Conservation (phyloP, 2,888 invertebrate species). For the Hypsopygia costalis region DNA sequence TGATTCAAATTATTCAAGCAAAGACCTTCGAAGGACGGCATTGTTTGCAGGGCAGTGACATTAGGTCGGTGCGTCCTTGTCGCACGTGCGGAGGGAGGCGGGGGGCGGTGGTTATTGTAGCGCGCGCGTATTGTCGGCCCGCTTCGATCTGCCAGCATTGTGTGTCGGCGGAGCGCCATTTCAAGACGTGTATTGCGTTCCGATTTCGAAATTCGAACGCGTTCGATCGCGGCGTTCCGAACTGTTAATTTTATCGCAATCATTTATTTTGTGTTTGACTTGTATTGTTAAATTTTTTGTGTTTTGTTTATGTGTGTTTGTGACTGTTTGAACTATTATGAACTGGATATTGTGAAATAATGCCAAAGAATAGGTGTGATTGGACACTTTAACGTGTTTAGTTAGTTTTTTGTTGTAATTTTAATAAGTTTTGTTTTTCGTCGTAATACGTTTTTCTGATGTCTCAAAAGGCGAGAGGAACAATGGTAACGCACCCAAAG, state of each 20-base stretch:
- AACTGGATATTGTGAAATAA: conserved; percentile 45
- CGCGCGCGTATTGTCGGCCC: conserved; percentile 77
- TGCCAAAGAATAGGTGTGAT: conserved; percentile 71
- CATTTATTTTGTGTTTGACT: conserved; percentile 44
- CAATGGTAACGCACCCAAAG: conserved; percentile 71
- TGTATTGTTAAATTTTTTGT: conserved; percentile 44
- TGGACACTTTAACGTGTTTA: conserved; percentile 56
- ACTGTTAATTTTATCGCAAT: conserved; percentile 44
- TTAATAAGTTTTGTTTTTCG: conserved; percentile 37
- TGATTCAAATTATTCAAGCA: conserved; percentile 39
- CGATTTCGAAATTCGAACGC: conserved; percentile 37
- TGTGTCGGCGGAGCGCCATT: conserved; percentile 61
- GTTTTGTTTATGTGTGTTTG: conserved; percentile 41
- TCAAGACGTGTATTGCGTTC: conserved; percentile 56
- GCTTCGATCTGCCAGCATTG: conserved; percentile 79
- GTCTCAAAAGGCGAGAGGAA: conserved; percentile 66
- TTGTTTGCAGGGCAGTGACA: conserved; percentile 79
- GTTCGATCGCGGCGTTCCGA: conserved; percentile 55
- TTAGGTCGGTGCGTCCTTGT: conserved; percentile 77
- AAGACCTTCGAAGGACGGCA: conserved; percentile 59
- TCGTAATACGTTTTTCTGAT: conserved; percentile 51
- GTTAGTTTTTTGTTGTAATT: conserved; percentile 39
- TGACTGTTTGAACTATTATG: conserved; percentile 38
- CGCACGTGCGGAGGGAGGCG: conserved; percentile 64
- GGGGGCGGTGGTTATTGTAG: conserved; percentile 75